Evolutionary conservation across 2,797 vertebrate genomes (phyloP).

Genomic region (Scarus forsteni): DNA sequence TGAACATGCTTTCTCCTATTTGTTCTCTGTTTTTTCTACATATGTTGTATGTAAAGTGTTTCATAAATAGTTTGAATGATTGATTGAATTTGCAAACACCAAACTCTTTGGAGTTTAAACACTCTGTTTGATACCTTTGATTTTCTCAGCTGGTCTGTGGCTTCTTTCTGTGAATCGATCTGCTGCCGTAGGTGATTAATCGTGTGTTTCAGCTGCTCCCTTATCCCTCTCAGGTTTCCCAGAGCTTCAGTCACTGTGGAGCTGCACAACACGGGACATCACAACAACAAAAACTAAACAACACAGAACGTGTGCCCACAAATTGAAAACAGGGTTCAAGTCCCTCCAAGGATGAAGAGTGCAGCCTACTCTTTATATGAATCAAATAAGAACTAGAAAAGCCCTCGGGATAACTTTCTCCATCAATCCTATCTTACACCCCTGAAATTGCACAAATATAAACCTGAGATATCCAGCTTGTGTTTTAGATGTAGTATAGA

Average conservation of each 20-base stretch:
- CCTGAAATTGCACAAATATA: too few relatives aligned
- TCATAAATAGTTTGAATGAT: too few relatives aligned
- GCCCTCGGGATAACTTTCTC: too few relatives aligned
- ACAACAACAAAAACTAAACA: constrained; percentile 6
- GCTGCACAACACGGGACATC: constrained; percentile 29
- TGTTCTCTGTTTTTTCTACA: too few relatives aligned
- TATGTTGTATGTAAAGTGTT: too few relatives aligned
- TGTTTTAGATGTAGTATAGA: too few relatives aligned
- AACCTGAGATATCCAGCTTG: too few relatives aligned
- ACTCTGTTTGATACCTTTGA: constrained; percentile 71
- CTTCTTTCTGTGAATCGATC: constrained; percentile 69
- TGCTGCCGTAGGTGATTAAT: constrained; percentile 70
- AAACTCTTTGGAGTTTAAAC: not conserved
- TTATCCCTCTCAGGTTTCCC: constrained; percentile 64
- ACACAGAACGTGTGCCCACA: not conserved
- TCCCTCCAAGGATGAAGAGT: too few relatives aligned
- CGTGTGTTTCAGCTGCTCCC: constrained; percentile 70
- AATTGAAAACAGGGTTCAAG: not conserved
- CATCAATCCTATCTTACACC: too few relatives aligned
- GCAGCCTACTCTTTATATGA: too few relatives aligned
- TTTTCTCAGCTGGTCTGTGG: constrained; percentile 58
- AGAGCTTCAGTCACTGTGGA: constrained; percentile 67
- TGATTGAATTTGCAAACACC: not conserved
- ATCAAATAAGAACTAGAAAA: too few relatives aligned
- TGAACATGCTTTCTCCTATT: too few relatives aligned